Evolutionary conservation across 1,140 invertebrate species (phyloP).

Genomic region (Halictus rubicundus): DNA sequence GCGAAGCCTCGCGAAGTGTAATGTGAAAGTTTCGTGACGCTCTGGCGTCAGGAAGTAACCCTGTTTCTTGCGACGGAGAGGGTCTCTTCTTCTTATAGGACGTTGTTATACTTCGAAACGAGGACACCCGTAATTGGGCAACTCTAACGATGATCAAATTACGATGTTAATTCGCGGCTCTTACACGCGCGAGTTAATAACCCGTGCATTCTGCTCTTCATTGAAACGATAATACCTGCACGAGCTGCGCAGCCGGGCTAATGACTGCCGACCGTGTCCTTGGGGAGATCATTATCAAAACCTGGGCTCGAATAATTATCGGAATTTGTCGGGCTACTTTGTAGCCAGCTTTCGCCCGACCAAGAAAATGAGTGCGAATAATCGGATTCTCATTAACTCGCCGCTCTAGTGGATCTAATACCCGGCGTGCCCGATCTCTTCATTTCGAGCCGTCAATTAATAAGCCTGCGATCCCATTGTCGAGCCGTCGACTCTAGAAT

Average conservation of each 20-base stretch:
- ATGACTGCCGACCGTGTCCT: constrained; percentile 39
- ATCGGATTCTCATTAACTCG: background rate
- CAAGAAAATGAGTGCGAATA: background rate
- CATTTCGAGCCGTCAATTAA: no score
- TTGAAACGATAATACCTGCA: constrained; percentile 46
- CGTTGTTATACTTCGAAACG: constrained; percentile 14
- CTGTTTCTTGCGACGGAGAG: background rate
- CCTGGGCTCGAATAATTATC: constrained; percentile 36
- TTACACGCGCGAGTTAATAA: constrained; percentile 45
- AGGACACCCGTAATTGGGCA: constrained; percentile 23
- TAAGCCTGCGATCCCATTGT: no score
- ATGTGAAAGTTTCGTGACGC: background rate
- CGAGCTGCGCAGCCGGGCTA: constrained; percentile 22
- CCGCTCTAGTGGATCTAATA: background rate
- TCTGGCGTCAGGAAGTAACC: background rate
- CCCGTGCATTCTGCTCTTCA: constrained; percentile 48
- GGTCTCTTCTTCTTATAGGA: background rate
- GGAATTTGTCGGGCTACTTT: constrained; percentile 40
- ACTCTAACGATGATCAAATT: constrained; percentile 42
- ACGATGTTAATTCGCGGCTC: constrained; percentile 47
- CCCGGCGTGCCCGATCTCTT: background rate
- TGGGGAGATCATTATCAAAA: constrained; percentile 41
- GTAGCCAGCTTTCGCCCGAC: constrained; percentile 21
- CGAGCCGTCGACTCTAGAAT: no score
- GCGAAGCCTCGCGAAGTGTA: no score